A percentile compares a stretch with the other conserved stretches of the same genome.
Conservation (phyloP, 2,888 invertebrate genomes). For the Imbricaverruca yamaguchii region DNA sequence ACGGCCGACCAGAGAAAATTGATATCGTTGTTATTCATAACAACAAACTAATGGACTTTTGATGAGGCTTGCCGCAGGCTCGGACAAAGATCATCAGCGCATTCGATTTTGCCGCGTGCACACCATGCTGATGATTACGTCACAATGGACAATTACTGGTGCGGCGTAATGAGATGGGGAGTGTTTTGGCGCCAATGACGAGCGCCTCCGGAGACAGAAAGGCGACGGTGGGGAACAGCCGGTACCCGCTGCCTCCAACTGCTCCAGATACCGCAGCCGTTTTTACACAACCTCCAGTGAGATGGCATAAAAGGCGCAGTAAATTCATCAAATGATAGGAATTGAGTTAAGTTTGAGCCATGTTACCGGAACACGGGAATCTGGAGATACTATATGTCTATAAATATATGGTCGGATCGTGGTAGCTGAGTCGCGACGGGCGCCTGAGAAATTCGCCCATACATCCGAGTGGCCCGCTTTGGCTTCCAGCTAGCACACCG, state of each 20-base stretch:
- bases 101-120: conserved; percentile 16
- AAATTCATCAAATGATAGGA: conserved; percentile 13
- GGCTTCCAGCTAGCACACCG: no score
- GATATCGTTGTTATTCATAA: background rate
- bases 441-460: no score
- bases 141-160: background rate
- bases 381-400: background rate
- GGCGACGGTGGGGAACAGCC: no score
- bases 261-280: no score
- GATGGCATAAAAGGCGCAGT: background rate
- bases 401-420: background rate
- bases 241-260: background rate
- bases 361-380: no score
- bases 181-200: background rate
- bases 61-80: background rate
- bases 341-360: background rate
- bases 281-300: background rate
- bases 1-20: background rate
- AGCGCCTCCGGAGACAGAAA: background rate
- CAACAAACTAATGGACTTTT: conserved; percentile 6
- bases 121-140: no score
- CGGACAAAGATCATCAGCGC: conserved; percentile 11
- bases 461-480: no score
- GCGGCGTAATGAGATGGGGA: background rate
- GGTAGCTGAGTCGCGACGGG: no score